Conservation (phyloP, 2,113 vertebrate genomes). For the Anolis carolinensis region DNA sequence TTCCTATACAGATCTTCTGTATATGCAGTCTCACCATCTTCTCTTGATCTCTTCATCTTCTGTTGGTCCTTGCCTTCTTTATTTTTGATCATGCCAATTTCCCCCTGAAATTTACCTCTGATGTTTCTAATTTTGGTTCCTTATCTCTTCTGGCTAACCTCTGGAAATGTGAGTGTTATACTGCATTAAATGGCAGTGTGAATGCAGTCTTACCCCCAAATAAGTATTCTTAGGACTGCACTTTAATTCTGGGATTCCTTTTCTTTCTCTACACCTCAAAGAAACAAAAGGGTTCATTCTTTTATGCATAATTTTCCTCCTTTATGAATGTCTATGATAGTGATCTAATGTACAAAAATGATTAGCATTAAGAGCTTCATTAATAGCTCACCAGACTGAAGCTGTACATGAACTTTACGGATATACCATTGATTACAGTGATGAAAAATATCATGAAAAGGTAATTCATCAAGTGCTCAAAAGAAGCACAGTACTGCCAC, state of each 20-base stretch:
- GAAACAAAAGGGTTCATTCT: not conserved
- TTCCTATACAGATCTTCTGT: too few species aligned
- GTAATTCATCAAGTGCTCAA: constrained; percentile 45
- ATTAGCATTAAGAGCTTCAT: constrained; percentile 46
- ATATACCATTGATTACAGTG: constrained; percentile 57
- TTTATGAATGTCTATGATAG: constrained; percentile 34
- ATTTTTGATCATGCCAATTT: too few species aligned
- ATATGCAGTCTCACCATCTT: too few species aligned
- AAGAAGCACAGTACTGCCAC: constrained; percentile 14
- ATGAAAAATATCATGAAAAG: constrained; percentile 58
- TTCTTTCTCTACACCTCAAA: not conserved
- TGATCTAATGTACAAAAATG: constrained; percentile 49
- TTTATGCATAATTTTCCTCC: constrained; percentile 8
- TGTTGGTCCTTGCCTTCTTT: too few species aligned
- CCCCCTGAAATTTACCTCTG: too few species aligned
- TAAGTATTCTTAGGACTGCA: not conserved
- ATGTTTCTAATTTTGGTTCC: too few species aligned
- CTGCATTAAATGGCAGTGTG: too few species aligned
- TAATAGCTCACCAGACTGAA: constrained; percentile 49
- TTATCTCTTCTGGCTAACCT: too few species aligned
- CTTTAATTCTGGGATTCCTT: not conserved
- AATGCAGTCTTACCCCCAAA: too few species aligned
- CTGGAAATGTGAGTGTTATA: too few species aligned
- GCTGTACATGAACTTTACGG: constrained; percentile 38
- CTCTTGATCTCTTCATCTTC: too few species aligned